Evolutionary conservation across 1,140 invertebrate species (phyloP).

Genomic region (Stegodyphus mimosarum): DNA sequence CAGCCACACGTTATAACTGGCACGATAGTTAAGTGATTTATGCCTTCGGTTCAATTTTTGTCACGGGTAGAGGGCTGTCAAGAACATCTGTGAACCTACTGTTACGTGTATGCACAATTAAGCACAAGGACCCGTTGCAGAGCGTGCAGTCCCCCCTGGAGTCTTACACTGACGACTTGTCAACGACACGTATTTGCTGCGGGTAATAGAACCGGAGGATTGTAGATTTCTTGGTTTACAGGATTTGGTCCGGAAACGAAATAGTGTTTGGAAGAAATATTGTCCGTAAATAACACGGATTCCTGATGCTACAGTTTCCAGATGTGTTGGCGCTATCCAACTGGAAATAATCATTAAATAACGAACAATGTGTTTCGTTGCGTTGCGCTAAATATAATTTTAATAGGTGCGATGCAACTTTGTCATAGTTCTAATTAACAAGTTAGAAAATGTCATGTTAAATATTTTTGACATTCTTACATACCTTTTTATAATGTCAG

Average conservation of each 20-base stretch:
- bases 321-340: too few species aligned
- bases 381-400: too few species aligned
- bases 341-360: too few species aligned
- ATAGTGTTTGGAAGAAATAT: conserved; percentile 36
- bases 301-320: background rate
- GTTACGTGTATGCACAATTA: conserved; percentile 54
- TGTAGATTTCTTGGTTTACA: conserved; percentile 12
- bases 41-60: conserved; percentile 55
- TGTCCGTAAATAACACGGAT: conserved; percentile 18
- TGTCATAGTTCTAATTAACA: too few species aligned
- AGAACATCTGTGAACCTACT: conserved; percentile 25
- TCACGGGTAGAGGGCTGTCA: conserved; percentile 19
- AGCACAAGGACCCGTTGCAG: conserved; percentile 34
- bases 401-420: too few species aligned
- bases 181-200: conserved; percentile 28
- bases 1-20: background rate
- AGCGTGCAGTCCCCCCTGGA: background rate
- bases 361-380: too few species aligned
- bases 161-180: conserved; percentile 31
- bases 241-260: conserved; percentile 30
- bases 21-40: conserved; percentile 45
- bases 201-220: conserved; percentile 37
- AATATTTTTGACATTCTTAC: too few species aligned
- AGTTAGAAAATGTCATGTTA: too few species aligned
- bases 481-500: too few species aligned